Conservation (phyloP, 2,113 vertebrate species). For the Pseudorhombus dupliciocellatus region DNA sequence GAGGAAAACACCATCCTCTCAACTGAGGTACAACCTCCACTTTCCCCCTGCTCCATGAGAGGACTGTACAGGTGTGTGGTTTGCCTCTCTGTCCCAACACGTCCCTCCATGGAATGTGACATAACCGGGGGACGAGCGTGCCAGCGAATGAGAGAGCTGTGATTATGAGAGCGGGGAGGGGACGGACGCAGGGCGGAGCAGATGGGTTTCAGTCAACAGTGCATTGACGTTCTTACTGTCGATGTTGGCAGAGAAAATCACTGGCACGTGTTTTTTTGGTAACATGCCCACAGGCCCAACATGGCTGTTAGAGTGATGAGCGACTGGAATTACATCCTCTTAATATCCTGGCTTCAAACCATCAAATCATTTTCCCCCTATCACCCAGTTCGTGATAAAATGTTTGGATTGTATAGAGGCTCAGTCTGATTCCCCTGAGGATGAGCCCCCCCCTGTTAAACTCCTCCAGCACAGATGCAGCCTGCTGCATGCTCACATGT, state of each 20-base stretch:
- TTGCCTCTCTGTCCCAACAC: constrained; percentile 48
- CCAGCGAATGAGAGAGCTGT: background rate
- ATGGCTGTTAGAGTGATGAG: background rate
- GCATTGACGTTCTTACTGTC: background rate
- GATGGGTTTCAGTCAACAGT: background rate
- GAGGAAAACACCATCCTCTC: constrained; percentile 18
- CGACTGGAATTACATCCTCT: too few relatives aligned
- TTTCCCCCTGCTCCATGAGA: background rate
- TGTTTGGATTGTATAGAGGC: too few relatives aligned
- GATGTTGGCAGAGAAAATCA: background rate
- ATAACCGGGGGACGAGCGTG: constrained; percentile 43
- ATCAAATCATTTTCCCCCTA: too few relatives aligned
- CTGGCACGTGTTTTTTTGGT: background rate
- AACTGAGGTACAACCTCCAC: constrained; percentile 2
- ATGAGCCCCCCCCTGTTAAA: background rate
- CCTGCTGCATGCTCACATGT: background rate
- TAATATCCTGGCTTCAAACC: too few relatives aligned
- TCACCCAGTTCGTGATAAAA: too few relatives aligned
- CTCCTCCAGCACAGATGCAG: background rate
- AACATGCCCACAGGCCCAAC: constrained; percentile 27
- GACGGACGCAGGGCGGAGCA: background rate
- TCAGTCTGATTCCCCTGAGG: background rate
- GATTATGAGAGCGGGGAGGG: background rate
- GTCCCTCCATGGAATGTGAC: constrained; percentile 69
- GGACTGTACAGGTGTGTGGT: too few relatives aligned